These are phyloP conservation scores for Eulemur coronatus DNA, from an alignment of 2,797 vertebrate species.

Conservation along the genomic window DNA sequence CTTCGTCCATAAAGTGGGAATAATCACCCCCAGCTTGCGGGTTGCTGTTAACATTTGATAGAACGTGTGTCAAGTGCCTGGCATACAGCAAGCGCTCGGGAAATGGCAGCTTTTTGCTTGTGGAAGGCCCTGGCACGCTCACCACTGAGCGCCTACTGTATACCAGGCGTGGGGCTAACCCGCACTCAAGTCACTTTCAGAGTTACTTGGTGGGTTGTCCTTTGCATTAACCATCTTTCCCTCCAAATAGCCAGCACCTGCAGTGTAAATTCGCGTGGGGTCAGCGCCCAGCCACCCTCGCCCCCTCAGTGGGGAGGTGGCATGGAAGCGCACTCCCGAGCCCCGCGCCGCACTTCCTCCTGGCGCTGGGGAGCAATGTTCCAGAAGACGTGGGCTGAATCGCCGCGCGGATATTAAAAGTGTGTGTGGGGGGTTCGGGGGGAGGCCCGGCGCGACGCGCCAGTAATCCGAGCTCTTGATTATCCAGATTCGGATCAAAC, in stretches of 20 bases:
- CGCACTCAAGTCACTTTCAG: background rate
- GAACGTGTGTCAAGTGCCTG: background rate
- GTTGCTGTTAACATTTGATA: background rate
- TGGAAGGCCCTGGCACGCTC: background rate
- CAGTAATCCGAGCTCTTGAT: slow-evolving; percentile 93
- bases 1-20: background rate
- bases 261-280: background rate
- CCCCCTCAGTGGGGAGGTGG: slow-evolving; percentile 84
- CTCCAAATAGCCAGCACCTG: background rate
- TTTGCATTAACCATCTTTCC: background rate
- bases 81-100: background rate
- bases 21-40: background rate
- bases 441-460: slow-evolving; percentile 70
- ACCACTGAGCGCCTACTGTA: slow-evolving; percentile 35
- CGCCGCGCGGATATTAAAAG: slow-evolving; percentile 88
- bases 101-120: background rate
- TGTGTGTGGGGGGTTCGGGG: slow-evolving; percentile 80
- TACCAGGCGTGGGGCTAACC: background rate
- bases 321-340: slow-evolving; percentile 87
- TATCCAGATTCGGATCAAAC: slow-evolving; percentile 93
- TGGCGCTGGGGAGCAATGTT: slow-evolving; percentile 89
- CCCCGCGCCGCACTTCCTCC: slow-evolving; percentile 83
- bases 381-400: slow-evolving; percentile 93
- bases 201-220: background rate
- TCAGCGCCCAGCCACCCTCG: background rate